A percentile compares a stretch with the other conserved stretches of the same genome.
phyloP scores from a whole-genome alignment of 2,797 vertebrate species.

The Neomorphus geoffroyi region DNA sequence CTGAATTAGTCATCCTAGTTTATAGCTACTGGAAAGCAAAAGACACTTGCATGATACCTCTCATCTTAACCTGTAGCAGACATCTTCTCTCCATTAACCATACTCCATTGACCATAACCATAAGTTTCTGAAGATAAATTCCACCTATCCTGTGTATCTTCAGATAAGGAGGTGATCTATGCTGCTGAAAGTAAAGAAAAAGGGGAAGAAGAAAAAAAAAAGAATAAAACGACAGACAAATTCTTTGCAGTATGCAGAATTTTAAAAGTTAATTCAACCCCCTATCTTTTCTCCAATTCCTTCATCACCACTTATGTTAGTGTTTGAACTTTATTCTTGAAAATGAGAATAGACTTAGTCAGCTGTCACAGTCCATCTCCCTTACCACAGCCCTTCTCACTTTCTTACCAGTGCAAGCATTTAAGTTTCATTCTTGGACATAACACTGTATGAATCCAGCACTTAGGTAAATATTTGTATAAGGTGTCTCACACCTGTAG shows the following conservation, averaged over 20 bases:
- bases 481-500: not conserved
- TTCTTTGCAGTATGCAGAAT: not conserved
- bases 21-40: not conserved
- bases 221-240: not conserved
- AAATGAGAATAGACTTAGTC: not conserved
- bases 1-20: not conserved
- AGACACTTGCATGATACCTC: not conserved
- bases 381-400: not conserved
- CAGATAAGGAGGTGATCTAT: not conserved
- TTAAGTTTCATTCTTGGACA: not conserved
- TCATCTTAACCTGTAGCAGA: not conserved
- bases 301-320: not conserved
- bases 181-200: not conserved
- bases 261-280: not conserved
- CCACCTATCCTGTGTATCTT: not conserved
- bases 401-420: not conserved
- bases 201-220: accelerated
- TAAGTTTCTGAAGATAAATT: not conserved
- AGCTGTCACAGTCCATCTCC: not conserved
- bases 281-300: not conserved
- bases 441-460: not conserved
- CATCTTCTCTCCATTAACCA: not conserved
- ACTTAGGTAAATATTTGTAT: not conserved
- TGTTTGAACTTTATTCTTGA: not conserved
- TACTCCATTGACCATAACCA: not conserved